Percentiles rank a stretch among this genome's conserved stretches.
Evolutionary conservation across 2,888 invertebrate genomes (phyloP).

Genomic region (Meliscaeva auricollis): DNA sequence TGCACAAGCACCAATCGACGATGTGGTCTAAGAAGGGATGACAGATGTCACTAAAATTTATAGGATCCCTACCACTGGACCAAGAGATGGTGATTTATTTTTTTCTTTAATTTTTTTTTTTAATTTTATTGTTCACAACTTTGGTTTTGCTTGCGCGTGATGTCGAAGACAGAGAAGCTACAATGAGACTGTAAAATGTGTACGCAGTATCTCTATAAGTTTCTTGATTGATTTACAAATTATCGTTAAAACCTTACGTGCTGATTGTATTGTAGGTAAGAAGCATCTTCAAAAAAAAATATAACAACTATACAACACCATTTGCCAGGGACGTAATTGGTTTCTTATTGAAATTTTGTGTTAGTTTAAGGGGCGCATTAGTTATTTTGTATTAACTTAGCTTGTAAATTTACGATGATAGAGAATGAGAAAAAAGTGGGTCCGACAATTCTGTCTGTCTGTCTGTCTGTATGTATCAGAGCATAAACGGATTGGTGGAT

Average conservation of each 20-base stretch:
- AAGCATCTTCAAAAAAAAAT: background rate
- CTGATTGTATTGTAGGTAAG: conserved; percentile 45
- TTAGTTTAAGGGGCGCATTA: no score
- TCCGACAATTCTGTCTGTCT: no score
- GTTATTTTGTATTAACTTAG: no score
- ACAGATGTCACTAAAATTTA: conserved; percentile 56
- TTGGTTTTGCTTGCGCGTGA: conserved; percentile 18
- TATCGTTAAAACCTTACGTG: conserved; percentile 37
- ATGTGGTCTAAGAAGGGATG: conserved; percentile 54
- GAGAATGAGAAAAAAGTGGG: no score
- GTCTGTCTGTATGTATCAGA: no score
- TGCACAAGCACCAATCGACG: conserved; percentile 13
- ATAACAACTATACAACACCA: background rate
- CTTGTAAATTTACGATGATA: no score
- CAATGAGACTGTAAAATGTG: conserved; percentile 12
- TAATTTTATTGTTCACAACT: background rate
- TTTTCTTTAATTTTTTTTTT: conserved; percentile 3
- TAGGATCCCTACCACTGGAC: conserved; percentile 53
- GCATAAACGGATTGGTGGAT: no score
- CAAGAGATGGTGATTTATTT: conserved; percentile 10
- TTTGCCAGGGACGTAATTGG: background rate
- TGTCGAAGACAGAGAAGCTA: conserved; percentile 26
- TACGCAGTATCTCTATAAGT: conserved; percentile 9
- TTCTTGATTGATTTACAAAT: conserved; percentile 47
- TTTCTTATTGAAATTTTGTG: no score